Evolutionary conservation across 1,140 invertebrate genomes (phyloP).

Genomic region (Camponotus vicinus): DNA sequence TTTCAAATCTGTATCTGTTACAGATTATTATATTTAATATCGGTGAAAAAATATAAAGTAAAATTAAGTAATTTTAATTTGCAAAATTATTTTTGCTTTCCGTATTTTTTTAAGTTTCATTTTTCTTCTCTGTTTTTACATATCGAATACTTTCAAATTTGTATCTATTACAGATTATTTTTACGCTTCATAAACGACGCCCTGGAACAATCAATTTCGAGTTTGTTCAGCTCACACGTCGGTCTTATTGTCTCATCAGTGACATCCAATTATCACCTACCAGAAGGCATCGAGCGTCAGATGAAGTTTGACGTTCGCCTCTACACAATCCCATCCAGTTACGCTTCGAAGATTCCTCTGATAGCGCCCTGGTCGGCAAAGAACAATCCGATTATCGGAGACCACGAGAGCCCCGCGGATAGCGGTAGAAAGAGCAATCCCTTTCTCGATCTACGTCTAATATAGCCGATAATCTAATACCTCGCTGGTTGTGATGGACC

Average conservation of each 20-base stretch:
- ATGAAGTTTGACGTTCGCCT: conserved; percentile 36
- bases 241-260: neutral
- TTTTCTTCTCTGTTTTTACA: neutral
- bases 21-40: neutral
- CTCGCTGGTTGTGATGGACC: conserved; percentile 57
- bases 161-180: conserved; percentile 7
- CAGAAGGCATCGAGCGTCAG: conserved; percentile 15
- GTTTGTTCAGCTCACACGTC: neutral
- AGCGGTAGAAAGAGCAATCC: conserved; percentile 54
- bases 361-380: conserved; percentile 7
- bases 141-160: conserved; percentile 10
- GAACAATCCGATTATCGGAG: conserved; percentile 58
- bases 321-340: conserved; percentile 21
- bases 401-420: conserved; percentile 30
- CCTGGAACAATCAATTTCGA: neutral
- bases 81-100: no score
- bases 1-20: conserved; percentile 9
- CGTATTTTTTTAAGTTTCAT: neutral
- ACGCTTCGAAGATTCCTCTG: conserved; percentile 39
- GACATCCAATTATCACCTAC: conserved; percentile 41
- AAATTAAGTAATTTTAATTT: neutral
- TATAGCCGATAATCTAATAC: conserved; percentile 71
- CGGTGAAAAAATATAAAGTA: neutral
- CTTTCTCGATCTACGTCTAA: conserved; percentile 66
- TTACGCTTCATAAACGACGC: neutral